Conservation (phyloP, 2,113 vertebrate species). For the Anolis carolinensis region DNA sequence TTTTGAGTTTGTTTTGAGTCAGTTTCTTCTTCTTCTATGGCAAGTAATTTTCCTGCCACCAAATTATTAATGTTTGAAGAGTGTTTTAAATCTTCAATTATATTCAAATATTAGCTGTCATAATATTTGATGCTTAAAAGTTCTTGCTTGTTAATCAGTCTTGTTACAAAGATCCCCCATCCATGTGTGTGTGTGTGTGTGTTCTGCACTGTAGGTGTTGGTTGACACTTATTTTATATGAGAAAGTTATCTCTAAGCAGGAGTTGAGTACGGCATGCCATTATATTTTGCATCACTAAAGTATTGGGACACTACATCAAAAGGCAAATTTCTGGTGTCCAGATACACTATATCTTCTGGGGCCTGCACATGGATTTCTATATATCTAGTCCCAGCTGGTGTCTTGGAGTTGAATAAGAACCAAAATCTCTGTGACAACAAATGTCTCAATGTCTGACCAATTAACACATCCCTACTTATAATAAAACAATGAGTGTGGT, state of each 20-base stretch:
- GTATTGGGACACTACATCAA: conserved; percentile 14
- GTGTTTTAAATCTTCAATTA: conserved; percentile 68
- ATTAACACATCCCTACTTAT: too few species aligned
- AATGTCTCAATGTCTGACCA: background rate
- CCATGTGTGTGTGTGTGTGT: fast-evolving
- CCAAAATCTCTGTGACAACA: background rate
- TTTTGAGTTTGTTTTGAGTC: conserved; percentile 48
- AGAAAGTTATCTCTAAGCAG: conserved; percentile 40
- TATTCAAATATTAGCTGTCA: conserved; percentile 71
- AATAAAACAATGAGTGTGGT: too few species aligned
- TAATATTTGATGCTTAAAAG: conserved; percentile 65
- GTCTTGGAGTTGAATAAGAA: background rate
- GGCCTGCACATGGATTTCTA: background rate
- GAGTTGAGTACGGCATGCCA: conserved; percentile 55
- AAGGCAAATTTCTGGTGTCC: conserved; percentile 28
- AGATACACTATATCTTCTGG: background rate
- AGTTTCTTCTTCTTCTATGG: conserved; percentile 31
- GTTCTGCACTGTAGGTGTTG: conserved; percentile 45
- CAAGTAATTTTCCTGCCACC: conserved; percentile 58
- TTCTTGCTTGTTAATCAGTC: conserved; percentile 56
- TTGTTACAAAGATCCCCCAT: conserved; percentile 52
- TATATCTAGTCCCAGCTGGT: background rate
- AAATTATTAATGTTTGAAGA: conserved; percentile 66
- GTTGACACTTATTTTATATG: conserved; percentile 44
- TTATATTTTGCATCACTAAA: conserved; percentile 27